These are phyloP conservation scores for Varecia variegata DNA, from an alignment of 2,797 vertebrate genomes.

Conservation along the genomic window DNA sequence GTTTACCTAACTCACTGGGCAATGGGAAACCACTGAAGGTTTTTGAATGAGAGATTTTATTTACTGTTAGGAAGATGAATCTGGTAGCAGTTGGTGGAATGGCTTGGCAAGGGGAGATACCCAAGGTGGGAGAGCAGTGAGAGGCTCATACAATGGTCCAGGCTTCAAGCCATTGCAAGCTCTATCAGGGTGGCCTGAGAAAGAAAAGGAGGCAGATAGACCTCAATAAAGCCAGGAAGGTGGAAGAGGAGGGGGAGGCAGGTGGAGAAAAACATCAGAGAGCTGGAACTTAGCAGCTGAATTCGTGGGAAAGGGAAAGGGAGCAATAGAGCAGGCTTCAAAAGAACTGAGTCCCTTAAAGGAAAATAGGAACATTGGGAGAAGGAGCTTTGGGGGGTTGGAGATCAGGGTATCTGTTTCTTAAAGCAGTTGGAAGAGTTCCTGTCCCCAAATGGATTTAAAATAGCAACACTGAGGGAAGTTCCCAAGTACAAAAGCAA, in stretches of 20 bases:
- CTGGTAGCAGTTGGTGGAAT: background rate
- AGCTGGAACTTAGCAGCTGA: background rate
- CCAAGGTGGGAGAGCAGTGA: background rate
- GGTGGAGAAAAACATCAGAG: background rate
- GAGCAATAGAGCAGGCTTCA: background rate
- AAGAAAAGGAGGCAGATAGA: background rate
- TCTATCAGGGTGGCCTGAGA: background rate
- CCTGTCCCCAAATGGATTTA: background rate
- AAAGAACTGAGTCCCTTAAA: background rate
- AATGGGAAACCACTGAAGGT: background rate
- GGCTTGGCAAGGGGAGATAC: background rate
- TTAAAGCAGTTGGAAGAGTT: background rate
- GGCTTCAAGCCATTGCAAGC: background rate
- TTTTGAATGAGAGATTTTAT: background rate
- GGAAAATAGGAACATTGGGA: background rate
- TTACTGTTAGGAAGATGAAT: background rate
- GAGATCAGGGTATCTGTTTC: background rate
- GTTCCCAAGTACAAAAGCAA: background rate
- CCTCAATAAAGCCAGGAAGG: background rate
- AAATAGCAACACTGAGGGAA: background rate
- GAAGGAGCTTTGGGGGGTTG: background rate
- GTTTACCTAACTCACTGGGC: background rate
- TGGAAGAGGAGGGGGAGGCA: background rate
- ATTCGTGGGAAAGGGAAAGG: background rate
- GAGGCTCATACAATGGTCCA: background rate